phyloP scores from a whole-genome alignment of 2,888 invertebrate genomes.

The Drosophila colorata region DNA sequence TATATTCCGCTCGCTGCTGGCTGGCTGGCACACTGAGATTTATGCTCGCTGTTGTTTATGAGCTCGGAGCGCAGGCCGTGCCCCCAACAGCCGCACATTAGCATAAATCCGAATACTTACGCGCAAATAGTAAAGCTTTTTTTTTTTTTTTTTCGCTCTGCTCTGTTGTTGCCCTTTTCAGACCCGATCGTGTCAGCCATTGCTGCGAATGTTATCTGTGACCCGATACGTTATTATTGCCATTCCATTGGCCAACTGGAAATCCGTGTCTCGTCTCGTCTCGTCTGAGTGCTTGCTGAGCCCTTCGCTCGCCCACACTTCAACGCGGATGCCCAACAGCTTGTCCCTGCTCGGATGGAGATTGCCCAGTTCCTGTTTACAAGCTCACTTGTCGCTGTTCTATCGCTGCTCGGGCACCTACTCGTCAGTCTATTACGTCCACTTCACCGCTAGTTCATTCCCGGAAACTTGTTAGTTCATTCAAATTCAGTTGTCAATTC shows the following conservation, averaged over 20 bases:
- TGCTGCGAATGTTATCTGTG: conserved; percentile 25
- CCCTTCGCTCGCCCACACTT: too few relatives aligned
- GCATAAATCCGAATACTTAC: conserved; percentile 49
- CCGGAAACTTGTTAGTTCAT: too few relatives aligned
- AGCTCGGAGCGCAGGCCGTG: neutral
- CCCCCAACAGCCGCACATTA: conserved; percentile 36
- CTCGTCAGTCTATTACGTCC: too few relatives aligned
- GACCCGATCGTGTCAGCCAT: conserved; percentile 22
- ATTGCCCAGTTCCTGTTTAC: too few relatives aligned
- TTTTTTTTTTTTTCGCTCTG: too few relatives aligned
- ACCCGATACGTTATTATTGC: conserved; percentile 28
- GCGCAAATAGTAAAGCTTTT: conserved; percentile 27
- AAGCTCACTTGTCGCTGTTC: too few relatives aligned
- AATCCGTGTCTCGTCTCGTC: too few relatives aligned
- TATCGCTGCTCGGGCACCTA: too few relatives aligned
- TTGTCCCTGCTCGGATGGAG: neutral
- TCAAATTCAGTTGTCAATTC: too few relatives aligned
- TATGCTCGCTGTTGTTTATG: conserved; percentile 65
- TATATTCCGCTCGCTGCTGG: neutral
- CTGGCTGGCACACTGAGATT: conserved; percentile 60
- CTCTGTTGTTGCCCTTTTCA: neutral
- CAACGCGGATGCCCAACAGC: too few relatives aligned
- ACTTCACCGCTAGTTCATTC: too few relatives aligned
- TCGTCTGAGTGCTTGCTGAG: too few relatives aligned
- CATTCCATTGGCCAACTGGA: conserved; percentile 53